phyloP scores from a whole-genome alignment of 2,888 invertebrate genomes.

The Petrolisthes cinctipes region DNA sequence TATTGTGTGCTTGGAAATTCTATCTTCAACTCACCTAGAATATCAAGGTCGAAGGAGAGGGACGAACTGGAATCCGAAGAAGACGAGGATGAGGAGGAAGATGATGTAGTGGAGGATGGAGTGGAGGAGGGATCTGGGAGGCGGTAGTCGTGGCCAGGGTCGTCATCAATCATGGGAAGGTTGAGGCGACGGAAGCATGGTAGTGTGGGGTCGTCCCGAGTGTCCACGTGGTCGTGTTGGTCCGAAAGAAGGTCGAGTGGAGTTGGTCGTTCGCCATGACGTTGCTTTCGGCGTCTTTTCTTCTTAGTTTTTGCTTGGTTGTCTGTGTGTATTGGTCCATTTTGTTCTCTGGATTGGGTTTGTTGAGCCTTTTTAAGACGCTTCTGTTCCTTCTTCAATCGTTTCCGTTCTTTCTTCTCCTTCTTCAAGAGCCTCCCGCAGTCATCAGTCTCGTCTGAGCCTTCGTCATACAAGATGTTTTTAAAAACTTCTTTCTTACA shows the following conservation, averaged over 20 bases:
- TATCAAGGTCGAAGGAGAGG: not conserved
- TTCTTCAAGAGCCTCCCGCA: not conserved
- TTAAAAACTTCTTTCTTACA: not conserved
- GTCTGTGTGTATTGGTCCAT: not conserved
- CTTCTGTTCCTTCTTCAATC: not conserved
- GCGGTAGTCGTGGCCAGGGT: not conserved
- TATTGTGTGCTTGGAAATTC: no score
- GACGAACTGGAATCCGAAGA: not conserved
- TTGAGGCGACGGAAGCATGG: not conserved
- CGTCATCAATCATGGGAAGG: conserved; percentile 9
- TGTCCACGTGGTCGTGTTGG: no score
- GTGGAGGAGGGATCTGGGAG: not conserved
- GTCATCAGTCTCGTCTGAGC: not conserved
- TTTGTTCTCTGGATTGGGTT: not conserved
- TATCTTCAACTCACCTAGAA: not conserved
- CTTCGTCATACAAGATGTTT: not conserved
- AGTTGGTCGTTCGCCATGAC: not conserved
- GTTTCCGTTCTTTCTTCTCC: not conserved
- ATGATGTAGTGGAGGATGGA: not conserved
- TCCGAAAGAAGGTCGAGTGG: not conserved
- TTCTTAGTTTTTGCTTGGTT: not conserved
- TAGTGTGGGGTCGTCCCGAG: not conserved
- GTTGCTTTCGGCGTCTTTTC: not conserved
- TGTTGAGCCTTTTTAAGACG: not conserved
- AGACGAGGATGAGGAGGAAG: conserved; percentile 6